Conservation (phyloP, 2,797 vertebrate species). For the Diglossa cyanea region DNA sequence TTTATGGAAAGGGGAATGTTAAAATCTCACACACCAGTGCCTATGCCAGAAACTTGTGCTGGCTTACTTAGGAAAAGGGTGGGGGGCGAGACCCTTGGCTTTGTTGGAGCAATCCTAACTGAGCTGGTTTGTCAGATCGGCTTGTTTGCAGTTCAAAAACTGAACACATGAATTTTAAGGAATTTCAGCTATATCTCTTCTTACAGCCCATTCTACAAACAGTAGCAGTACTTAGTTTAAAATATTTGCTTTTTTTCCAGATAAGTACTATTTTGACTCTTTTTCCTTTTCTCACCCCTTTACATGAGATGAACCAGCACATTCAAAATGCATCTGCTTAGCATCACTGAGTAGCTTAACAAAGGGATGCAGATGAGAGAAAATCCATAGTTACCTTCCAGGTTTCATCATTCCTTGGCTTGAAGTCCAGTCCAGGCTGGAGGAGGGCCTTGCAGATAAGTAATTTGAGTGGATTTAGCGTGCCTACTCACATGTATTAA, state of each 20-base stretch:
- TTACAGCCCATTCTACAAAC: slow-evolving; percentile 1
- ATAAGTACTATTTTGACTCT: slow-evolving; percentile 7
- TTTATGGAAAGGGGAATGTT: slow-evolving; percentile 53
- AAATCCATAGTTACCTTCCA: neutral
- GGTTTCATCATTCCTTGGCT: neutral
- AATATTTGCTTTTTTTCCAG: slow-evolving; percentile 22
- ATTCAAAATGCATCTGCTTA: neutral
- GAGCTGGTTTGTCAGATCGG: neutral
- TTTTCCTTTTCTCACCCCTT: neutral
- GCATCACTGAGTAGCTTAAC: neutral
- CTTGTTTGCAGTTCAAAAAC: neutral
- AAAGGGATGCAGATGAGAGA: neutral
- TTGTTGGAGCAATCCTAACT: neutral
- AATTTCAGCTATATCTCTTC: neutral
- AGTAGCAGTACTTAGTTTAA: slow-evolving; percentile 40
- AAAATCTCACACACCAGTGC: slow-evolving; percentile 36
- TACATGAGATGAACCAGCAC: neutral
- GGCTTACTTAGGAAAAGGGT: neutral
- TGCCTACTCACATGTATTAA: neutral
- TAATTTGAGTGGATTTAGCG: neutral
- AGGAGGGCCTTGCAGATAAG: neutral
- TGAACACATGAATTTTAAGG: neutral
- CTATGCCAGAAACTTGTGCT: slow-evolving; percentile 32
- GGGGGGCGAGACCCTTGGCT: neutral
- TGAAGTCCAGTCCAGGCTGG: neutral